Evolutionary conservation across 2,113 vertebrate species (phyloP), one percentile per base, ranked within the genome.

Genomic region (Elachura formosa): DNA sequence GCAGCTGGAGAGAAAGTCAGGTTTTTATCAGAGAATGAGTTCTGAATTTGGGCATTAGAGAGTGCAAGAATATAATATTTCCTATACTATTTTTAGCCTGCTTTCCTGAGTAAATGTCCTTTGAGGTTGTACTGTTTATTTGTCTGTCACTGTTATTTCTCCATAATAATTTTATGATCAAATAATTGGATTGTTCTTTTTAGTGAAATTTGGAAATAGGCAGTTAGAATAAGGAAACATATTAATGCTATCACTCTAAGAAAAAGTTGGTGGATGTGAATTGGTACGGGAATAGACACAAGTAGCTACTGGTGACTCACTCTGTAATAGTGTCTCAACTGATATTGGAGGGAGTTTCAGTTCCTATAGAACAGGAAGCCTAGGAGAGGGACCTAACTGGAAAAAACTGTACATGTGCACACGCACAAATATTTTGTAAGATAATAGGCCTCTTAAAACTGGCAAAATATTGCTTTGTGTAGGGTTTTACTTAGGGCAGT

Each of bases 1-100:
- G 67, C 59, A 88, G 73, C 80, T 79, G 91, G 77, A 94, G 79
- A 74, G 91, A 94, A 89, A 91, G 74, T 94, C 33, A 87, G 4
- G 18, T 62, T 91, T 94, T 84, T 81, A 58, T 6, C 10, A 2
- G 56, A 93, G 84, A 59, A 38, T 59, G 56, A 91, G 48, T 84
- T 84, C 71, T 93, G 88, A 92, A 73, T 87, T 69, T 85, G 67
- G n/a, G 54, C 82, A 72, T 79, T 74, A 86, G 72, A 92, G 76
- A 90, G 79, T 95, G 76, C 69, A 84, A 94, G 76, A 63, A 83
- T 84, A 46, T 83, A 90, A 29, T 89, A 67, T 84, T 90, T 81
- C 43, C 56, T 67, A 4, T 67, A 2, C 85, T 93, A 77, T 92
- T 94, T 96, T 92, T 93, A 91, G 66, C 40, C n/a, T 82, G 19